phyloP scores from a whole-genome alignment of 2,113 vertebrate species.

The Haplotaxodon microlepis region DNA sequence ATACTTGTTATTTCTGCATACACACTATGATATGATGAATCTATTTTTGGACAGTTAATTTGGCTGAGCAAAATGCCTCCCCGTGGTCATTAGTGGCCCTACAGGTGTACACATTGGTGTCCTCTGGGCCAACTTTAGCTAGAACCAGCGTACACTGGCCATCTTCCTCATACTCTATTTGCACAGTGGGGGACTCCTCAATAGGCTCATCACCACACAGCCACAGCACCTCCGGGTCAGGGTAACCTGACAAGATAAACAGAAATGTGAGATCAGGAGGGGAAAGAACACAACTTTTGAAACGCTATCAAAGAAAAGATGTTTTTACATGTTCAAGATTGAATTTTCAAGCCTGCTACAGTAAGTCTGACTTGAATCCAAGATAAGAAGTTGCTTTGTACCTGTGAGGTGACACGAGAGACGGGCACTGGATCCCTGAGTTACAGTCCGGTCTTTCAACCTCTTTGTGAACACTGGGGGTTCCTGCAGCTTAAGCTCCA shows the following conservation, averaged over 20 bases:
- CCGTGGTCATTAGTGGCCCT: conserved; percentile 63
- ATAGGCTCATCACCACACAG: conserved; percentile 57
- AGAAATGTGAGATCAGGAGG: background rate
- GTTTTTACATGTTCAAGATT: background rate
- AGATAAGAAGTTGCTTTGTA: background rate
- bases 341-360: background rate
- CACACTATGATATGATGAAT: background rate
- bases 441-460: conserved; percentile 36
- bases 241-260: conserved; percentile 61
- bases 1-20: background rate
- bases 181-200: conserved; percentile 44
- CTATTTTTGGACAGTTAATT: conserved; percentile 23
- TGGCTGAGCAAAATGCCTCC: conserved; percentile 53
- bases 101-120: conserved; percentile 68
- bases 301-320: background rate
- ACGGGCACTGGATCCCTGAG: conserved; percentile 34
- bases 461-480: conserved; percentile 52
- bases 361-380: background rate
- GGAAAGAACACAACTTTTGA: background rate
- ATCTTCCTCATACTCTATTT: conserved; percentile 72
- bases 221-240: conserved; percentile 77
- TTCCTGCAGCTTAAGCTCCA: conserved; percentile 62
- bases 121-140: conserved; percentile 2
- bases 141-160: conserved; percentile 70
- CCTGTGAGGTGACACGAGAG: conserved; percentile 69